Evolutionary conservation across 2,797 vertebrate species (phyloP).

Genomic region (Chiloscyllium punctatum): DNA sequence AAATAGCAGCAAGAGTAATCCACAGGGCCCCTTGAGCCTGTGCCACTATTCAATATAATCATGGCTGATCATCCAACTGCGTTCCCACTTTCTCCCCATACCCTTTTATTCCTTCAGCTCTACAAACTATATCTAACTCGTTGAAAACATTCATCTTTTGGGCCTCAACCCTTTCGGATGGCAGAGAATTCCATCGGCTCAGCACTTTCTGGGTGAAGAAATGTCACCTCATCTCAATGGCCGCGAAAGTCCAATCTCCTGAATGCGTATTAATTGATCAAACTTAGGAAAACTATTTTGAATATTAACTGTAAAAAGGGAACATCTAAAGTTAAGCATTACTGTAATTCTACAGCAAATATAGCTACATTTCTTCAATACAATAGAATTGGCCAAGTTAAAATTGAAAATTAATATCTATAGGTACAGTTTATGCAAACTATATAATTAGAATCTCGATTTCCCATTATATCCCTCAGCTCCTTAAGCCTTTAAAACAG

Average conservation of each 20-base stretch:
- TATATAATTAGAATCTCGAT: background rate
- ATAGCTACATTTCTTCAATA: background rate
- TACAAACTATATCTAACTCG: too few species aligned
- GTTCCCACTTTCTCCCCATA: too few species aligned
- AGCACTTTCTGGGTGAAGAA: too few species aligned
- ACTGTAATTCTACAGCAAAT: background rate
- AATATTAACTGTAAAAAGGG: background rate
- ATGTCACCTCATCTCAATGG: background rate
- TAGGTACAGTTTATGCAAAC: background rate
- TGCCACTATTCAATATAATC: too few species aligned
- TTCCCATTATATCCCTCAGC: background rate
- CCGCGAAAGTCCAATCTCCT: too few species aligned
- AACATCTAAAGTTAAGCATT: background rate
- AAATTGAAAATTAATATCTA: background rate
- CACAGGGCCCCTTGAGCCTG: too few species aligned
- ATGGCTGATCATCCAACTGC: too few species aligned
- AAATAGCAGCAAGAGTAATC: too few species aligned
- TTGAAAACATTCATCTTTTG: too few species aligned
- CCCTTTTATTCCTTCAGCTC: background rate
- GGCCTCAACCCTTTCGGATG: too few species aligned
- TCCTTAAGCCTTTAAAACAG: background rate
- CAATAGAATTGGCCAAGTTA: background rate
- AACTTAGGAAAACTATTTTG: background rate
- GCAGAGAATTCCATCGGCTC: too few species aligned
- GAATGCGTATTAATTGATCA: background rate